Conservation (phyloP, 1,140 invertebrate genomes). For the Drosophila yakuba region DNA sequence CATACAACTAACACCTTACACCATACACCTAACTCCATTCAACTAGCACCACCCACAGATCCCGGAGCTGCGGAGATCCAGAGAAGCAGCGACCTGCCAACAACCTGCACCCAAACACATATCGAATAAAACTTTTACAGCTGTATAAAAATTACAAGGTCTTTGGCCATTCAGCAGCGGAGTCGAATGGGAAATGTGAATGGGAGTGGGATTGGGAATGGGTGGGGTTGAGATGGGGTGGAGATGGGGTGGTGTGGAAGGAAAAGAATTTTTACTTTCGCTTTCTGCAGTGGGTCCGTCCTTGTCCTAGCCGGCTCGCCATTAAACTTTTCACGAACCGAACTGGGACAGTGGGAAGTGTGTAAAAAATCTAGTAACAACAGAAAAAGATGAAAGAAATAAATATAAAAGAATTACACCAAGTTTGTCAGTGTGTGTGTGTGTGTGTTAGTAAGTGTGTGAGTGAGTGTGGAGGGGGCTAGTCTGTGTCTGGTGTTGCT, state of each 20-base stretch:
- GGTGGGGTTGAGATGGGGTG: not conserved
- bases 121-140: slow-evolving; percentile 83
- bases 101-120: slow-evolving; percentile 65
- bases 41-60: not conserved
- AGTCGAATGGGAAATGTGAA: slow-evolving; percentile 18
- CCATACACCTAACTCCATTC: slow-evolving; percentile 2
- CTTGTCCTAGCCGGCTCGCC: slow-evolving; percentile 67
- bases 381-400: slow-evolving; percentile 84
- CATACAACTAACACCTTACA: not conserved
- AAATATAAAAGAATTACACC: slow-evolving; percentile 82
- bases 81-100: slow-evolving; percentile 1
- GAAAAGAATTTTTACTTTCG: slow-evolving; percentile 81
- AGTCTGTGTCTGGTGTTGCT: slow-evolving; percentile 64
- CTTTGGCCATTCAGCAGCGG: slow-evolving; percentile 64
- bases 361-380: slow-evolving; percentile 82
- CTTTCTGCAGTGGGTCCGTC: slow-evolving; percentile 60
- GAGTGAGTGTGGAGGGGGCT: slow-evolving; percentile 17
- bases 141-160: slow-evolving; percentile 83
- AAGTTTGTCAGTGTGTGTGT: slow-evolving; percentile 65
- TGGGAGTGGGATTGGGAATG: not conserved
- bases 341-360: slow-evolving; percentile 76
- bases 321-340: slow-evolving; percentile 82
- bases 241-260: not conserved
- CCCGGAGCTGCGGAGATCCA: not conserved
- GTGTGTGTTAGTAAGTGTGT: slow-evolving; percentile 31